phyloP scores from a whole-genome alignment of 2,888 invertebrate species.

The Bugulina stolonifera region DNA sequence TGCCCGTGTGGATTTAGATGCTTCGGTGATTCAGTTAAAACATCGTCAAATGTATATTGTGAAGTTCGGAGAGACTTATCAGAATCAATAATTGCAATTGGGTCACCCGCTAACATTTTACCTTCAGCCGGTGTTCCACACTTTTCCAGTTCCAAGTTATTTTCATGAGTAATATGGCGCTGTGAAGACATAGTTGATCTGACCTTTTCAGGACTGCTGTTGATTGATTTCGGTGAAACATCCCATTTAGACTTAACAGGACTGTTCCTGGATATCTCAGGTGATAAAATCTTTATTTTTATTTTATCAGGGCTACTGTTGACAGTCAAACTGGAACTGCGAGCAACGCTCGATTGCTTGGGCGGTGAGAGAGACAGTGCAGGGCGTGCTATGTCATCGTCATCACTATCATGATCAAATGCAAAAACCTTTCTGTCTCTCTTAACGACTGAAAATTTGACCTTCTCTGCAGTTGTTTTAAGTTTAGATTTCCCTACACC shows the following conservation, averaged over 20 bases:
- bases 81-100: not conserved
- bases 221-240: not conserved
- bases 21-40: not conserved
- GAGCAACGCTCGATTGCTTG: not conserved
- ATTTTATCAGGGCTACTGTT: not conserved
- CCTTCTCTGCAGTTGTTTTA: not conserved
- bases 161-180: not conserved
- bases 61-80: not conserved
- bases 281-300: too few relatives aligned
- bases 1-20: not conserved
- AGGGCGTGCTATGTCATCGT: not conserved
- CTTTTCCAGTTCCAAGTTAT: not conserved
- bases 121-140: too few relatives aligned
- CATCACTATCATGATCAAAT: not conserved
- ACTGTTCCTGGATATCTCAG: too few relatives aligned
- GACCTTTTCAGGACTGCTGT: not conserved
- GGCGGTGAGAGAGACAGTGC: not conserved
- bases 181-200: not conserved
- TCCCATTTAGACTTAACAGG: not conserved
- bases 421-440: not conserved
- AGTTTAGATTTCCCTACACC: not conserved
- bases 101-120: not conserved
- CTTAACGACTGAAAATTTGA: constrained; percentile 15
- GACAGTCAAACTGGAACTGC: not conserved
- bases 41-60: not conserved